These are phyloP conservation scores for Falcaria lacertinaria DNA, from an alignment of 2,888 invertebrate genomes.

Conservation along the genomic window DNA sequence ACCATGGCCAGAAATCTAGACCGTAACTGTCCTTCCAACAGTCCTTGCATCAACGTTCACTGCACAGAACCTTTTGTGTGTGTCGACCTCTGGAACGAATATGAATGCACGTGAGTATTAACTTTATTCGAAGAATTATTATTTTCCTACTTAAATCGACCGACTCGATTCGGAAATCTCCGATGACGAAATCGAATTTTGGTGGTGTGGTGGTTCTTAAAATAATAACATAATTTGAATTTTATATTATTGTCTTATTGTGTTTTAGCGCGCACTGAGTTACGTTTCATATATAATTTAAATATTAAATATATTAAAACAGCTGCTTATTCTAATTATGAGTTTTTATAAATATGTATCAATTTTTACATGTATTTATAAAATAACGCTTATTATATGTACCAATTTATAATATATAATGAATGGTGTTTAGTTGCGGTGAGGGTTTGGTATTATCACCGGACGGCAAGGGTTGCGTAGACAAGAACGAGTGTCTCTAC, in stretches of 20 bases:
- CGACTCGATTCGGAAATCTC: too few relatives aligned
- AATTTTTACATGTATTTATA: slow-evolving; percentile 4
- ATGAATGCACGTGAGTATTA: slow-evolving; percentile 97
- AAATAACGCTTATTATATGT: slow-evolving; percentile 2
- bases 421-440: slow-evolving; percentile 87
- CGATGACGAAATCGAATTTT: too few relatives aligned
- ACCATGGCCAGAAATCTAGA: slow-evolving; percentile 95
- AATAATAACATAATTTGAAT: slow-evolving; percentile 6
- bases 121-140: too few relatives aligned
- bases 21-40: slow-evolving; percentile 95
- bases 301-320: too few relatives aligned
- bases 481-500: slow-evolving; percentile 97
- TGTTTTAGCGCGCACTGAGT: slow-evolving; percentile 54
- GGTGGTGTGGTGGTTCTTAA: background rate
- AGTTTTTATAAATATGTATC: too few relatives aligned
- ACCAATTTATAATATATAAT: slow-evolving; percentile 1
- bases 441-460: slow-evolving; percentile 94
- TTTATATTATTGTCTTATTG: slow-evolving; percentile 20
- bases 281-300: slow-evolving; percentile 23
- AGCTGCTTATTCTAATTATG: slow-evolving; percentile 3
- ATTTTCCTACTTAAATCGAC: too few relatives aligned
- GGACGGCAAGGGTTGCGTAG: slow-evolving; percentile 95
- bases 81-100: slow-evolving; percentile 98
- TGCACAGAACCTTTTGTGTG: slow-evolving; percentile 97
- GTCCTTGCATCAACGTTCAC: slow-evolving; percentile 96